Base-by-base conservation (phyloP, 2,113 vertebrate species). In the Piaya cayana region DNA sequence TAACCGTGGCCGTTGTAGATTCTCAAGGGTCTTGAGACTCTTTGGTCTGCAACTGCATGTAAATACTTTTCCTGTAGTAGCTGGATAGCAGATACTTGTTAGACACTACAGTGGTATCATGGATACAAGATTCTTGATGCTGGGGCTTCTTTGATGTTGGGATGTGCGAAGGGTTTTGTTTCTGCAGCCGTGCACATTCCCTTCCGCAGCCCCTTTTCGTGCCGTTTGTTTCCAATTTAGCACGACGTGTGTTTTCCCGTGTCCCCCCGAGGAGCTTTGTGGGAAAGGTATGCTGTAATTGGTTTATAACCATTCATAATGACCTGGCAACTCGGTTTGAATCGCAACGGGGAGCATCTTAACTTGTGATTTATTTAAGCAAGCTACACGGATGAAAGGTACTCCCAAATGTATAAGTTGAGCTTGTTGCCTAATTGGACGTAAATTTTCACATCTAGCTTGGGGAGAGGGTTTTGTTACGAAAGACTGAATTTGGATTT, bases 321-420 rank as follows among this genome's bases (percentile, higher is more conserved):
- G 91, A 60, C 86, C 90, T 53, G 74, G 88, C 65, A 87, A 74
- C 92, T 96, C 22, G 15, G 49, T 79, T 36, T 29, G 95, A 96
- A 92, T 80, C 96, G 96, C 88, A 95, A 91, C 39, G 3, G 95
- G 93, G 91, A 96, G 89, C 86, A 89, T 90, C 83, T 95, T 97
- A 87, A 79, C 74, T 93, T 92, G 86, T 86, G 95, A 96, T 97
- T 97, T 96, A 96, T 97, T 97, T 96, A 93, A 77, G 77, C 65
- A 65, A 95, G 58, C 95, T 75, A 69, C 65, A 84, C 63, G 84
- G 88, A 96, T 97, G 95, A 97, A 96, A 97, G 88, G 84, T 94
- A 88, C 52, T 97, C 90, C 74, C 89, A 60, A 91, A 75, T 42
- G 65, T 75, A 85, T 76, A 39, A 90, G 88, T 75, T 80, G 78